These are phyloP conservation scores for Caenorhabditis wallacei DNA, from an alignment of 2,888 invertebrate genomes.

Conservation along the genomic window DNA sequence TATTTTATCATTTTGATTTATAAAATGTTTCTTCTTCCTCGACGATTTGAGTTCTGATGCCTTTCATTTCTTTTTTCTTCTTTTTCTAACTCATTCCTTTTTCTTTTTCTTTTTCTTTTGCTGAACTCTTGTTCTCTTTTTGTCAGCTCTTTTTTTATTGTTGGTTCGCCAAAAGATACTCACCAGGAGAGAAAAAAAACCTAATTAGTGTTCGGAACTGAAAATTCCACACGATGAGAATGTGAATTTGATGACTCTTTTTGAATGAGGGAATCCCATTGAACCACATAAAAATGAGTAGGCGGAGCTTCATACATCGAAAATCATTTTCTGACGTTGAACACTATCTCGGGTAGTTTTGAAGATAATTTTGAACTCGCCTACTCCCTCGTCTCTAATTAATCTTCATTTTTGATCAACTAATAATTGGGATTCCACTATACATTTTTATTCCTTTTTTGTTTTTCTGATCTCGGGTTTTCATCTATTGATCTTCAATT, in stretches of 20 bases:
- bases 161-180: not conserved
- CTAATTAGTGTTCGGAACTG: conserved; percentile 35
- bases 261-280: not conserved
- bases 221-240: conserved; percentile 27
- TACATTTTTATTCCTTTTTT: no score
- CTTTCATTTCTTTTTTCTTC: conserved; percentile 9
- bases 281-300: conserved; percentile 5
- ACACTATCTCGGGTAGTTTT: not conserved
- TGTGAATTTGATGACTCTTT: conserved; percentile 39
- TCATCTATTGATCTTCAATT: no score
- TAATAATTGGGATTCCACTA: not conserved
- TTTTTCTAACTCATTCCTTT: not conserved
- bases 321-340: not conserved
- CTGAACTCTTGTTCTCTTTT: conserved; percentile 1
- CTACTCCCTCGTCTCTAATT: not conserved
- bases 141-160: conserved; percentile 32
- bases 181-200: conserved; percentile 22
- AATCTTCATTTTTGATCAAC: conserved; percentile 24
- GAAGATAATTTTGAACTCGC: not conserved
- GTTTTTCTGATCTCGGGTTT: no score
- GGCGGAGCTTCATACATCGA: not conserved
- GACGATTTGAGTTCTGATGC: not conserved
- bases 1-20: conserved; percentile 7
- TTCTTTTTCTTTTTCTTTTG: conserved; percentile 2
- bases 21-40: conserved; percentile 3